Conservation (phyloP, 1,140 invertebrate genomes). For the Pollicipes pollicipes region DNA sequence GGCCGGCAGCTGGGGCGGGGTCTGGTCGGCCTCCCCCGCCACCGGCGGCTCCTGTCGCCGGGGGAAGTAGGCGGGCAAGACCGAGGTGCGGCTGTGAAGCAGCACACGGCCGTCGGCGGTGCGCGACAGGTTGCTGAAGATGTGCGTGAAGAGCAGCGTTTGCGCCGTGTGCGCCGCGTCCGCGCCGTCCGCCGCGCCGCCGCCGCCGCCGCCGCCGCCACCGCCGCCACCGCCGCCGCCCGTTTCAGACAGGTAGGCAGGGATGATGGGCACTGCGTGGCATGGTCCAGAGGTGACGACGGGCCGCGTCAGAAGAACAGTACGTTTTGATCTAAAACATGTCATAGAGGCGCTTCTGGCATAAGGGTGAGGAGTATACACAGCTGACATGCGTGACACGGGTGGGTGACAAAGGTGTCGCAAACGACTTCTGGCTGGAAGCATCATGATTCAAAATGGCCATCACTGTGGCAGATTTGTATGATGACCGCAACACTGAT, state of each 20-base stretch:
- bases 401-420: not conserved
- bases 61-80: slow-evolving; percentile 20
- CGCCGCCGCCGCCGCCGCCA: not conserved
- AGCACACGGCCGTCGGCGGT: too few species aligned
- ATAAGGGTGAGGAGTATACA: not conserved
- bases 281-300: slow-evolving; percentile 9
- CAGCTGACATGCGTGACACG: too few species aligned
- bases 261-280: slow-evolving; percentile 60
- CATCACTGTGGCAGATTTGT: not conserved
- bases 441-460: not conserved
- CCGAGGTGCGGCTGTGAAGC: too few species aligned
- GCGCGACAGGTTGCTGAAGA: too few species aligned
- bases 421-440: not conserved
- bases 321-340: too few species aligned
- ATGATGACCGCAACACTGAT: too few species aligned
- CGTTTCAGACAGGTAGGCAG: slow-evolving; percentile 51
- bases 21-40: not conserved
- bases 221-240: slow-evolving; percentile 22
- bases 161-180: slow-evolving; percentile 8
- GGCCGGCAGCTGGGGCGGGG: slow-evolving; percentile 6
- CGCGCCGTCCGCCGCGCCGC: too few species aligned
- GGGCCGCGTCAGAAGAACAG: too few species aligned
- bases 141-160: too few species aligned
- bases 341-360: not conserved
- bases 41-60: slow-evolving; percentile 25